Conservation (phyloP, 2,797 vertebrate species). For the Melopsittacus undulatus region DNA sequence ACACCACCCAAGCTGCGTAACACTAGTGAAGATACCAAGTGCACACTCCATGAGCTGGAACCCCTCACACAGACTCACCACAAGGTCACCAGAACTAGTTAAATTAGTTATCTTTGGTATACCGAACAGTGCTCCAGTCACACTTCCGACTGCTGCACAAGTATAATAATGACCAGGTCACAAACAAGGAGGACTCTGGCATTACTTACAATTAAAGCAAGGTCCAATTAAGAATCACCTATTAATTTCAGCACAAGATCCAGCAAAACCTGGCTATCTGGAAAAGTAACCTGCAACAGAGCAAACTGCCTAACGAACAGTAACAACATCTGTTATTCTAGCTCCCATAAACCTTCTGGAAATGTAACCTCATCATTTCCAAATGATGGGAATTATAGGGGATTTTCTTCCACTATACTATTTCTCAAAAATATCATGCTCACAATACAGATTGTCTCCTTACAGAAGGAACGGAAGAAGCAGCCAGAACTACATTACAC, state of each 20-base stretch:
- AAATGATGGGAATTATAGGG: neutral
- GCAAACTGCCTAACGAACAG: neutral
- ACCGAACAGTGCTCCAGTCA: neutral
- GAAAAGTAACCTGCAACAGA: neutral
- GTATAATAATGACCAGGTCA: neutral
- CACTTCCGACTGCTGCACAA: neutral
- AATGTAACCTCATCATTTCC: neutral
- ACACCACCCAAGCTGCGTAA: neutral
- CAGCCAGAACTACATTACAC: neutral
- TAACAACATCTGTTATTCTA: neutral
- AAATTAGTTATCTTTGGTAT: neutral
- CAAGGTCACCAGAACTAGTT: neutral
- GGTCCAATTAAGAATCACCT: neutral
- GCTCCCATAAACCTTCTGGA: neutral
- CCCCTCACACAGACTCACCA: neutral
- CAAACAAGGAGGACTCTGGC: neutral
- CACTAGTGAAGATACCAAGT: neutral
- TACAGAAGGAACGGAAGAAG: neutral
- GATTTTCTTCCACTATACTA: neutral
- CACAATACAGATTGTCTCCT: neutral
- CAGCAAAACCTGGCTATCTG: neutral
- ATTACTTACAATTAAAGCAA: neutral
- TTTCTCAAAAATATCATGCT: neutral
- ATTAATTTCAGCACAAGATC: slow-evolving; percentile 6
- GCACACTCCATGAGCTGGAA: neutral